Conservation (phyloP, 2,888 invertebrate genomes). For the Octonoba sinensis region DNA sequence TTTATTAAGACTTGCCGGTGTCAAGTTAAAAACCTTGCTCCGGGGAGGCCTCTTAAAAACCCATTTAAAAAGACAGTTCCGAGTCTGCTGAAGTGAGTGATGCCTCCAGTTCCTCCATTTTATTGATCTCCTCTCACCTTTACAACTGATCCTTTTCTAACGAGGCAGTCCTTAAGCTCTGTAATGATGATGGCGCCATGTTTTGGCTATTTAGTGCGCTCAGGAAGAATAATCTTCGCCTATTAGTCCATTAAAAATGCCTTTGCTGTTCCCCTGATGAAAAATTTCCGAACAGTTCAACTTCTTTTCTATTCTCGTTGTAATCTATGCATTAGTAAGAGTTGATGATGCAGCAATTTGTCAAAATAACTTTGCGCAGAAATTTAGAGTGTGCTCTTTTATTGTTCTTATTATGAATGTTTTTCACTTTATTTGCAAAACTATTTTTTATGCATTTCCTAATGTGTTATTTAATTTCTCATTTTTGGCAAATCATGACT, state of each 20-base stretch:
- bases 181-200: conserved; percentile 41
- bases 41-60: conserved; percentile 52
- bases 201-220: conserved; percentile 19
- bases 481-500: too few species aligned
- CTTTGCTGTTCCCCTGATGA: not conserved
- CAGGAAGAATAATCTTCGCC: conserved; percentile 23
- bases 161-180: conserved; percentile 19
- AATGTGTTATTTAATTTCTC: too few species aligned
- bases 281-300: not conserved
- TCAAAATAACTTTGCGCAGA: conserved; percentile 1
- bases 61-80: conserved; percentile 52
- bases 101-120: conserved; percentile 11
- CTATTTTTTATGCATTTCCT: too few species aligned
- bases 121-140: conserved; percentile 56
- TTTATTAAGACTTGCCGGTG: conserved; percentile 37
- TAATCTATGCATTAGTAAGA: conserved; percentile 20
- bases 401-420: too few species aligned
- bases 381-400: too few species aligned
- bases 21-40: conserved; percentile 48
- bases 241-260: conserved; percentile 45
- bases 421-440: too few species aligned
- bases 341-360: conserved; percentile 17
- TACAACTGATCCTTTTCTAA: conserved; percentile 27
- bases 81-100: conserved; percentile 38
- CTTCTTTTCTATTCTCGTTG: conserved; percentile 1